Evolutionary conservation across 2,113 vertebrate genomes (phyloP).

Genomic region (Equus quagga): DNA sequence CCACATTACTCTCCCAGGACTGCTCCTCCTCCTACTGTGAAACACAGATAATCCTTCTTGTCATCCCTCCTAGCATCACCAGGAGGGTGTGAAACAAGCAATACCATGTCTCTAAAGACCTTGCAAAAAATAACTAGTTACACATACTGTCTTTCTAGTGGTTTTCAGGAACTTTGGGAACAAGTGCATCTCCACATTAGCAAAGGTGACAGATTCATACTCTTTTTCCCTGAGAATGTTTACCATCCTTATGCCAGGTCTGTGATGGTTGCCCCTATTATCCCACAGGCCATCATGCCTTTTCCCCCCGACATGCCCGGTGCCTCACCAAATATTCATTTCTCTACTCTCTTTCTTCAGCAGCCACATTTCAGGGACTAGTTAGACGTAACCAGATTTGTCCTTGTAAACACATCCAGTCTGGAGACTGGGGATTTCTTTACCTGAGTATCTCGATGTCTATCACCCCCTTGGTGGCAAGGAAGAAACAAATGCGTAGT

Average conservation of each 20-base stretch:
- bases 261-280: not conserved
- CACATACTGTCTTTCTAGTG: not conserved
- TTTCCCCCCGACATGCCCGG: not conserved
- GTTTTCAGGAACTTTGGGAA: not conserved
- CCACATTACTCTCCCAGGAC: not conserved
- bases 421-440: not conserved
- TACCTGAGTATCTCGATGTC: not conserved
- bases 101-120: not conserved
- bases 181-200: not conserved
- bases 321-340: not conserved
- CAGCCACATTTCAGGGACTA: not conserved
- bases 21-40: not conserved
- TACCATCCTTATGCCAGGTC: not conserved
- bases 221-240: not conserved
- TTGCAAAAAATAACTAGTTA: not conserved
- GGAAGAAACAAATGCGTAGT: not conserved
- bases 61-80: not conserved
- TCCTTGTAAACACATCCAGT: not conserved
- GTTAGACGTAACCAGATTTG: not conserved
- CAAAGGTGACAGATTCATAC: not conserved
- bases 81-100: slow-evolving; percentile 23
- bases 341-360: not conserved
- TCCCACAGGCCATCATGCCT: not conserved
- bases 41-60: not conserved
- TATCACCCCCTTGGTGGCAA: not conserved